phyloP scores from a whole-genome alignment of 2,888 invertebrate genomes.

The Elmis aenea region DNA sequence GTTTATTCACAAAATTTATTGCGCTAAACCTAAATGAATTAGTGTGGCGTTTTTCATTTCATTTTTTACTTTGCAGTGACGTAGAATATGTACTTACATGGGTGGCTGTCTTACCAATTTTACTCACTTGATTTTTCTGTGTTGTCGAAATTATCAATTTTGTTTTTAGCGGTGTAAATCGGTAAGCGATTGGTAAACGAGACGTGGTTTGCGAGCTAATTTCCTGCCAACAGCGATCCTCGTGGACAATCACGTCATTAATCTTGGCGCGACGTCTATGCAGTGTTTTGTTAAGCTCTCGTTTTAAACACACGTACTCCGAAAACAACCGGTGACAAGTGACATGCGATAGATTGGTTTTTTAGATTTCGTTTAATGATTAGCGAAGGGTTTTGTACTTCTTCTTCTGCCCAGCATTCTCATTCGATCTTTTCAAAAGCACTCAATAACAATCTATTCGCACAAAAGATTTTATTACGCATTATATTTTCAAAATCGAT shows the following conservation, averaged over 20 bases:
- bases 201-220: slow-evolving; percentile 34
- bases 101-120: not conserved
- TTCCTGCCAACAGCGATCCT: slow-evolving; percentile 33
- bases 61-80: not conserved
- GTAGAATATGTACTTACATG: not conserved
- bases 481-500: too few relatives aligned
- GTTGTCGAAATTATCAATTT: slow-evolving; percentile 1
- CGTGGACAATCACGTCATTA: slow-evolving; percentile 42
- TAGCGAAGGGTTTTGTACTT: slow-evolving; percentile 19
- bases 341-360: slow-evolving; percentile 44
- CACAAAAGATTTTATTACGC: too few relatives aligned
- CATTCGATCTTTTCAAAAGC: slow-evolving; percentile 7
- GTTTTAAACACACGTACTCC: slow-evolving; percentile 38
- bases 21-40: too few relatives aligned
- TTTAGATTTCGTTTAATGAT: slow-evolving; percentile 39
- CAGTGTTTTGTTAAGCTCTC: slow-evolving; percentile 38
- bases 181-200: slow-evolving; percentile 22
- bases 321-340: slow-evolving; percentile 43
- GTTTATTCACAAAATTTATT: too few relatives aligned
- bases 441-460: slow-evolving; percentile 8
- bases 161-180: slow-evolving; percentile 10
- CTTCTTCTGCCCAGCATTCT: slow-evolving; percentile 8
- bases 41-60: slow-evolving; percentile 24
- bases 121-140: not conserved
- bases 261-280: slow-evolving; percentile 42